These are phyloP conservation scores for Ptiloglossa arizonensis DNA, from an alignment of 1,140 invertebrate genomes.

Conservation along the genomic window DNA sequence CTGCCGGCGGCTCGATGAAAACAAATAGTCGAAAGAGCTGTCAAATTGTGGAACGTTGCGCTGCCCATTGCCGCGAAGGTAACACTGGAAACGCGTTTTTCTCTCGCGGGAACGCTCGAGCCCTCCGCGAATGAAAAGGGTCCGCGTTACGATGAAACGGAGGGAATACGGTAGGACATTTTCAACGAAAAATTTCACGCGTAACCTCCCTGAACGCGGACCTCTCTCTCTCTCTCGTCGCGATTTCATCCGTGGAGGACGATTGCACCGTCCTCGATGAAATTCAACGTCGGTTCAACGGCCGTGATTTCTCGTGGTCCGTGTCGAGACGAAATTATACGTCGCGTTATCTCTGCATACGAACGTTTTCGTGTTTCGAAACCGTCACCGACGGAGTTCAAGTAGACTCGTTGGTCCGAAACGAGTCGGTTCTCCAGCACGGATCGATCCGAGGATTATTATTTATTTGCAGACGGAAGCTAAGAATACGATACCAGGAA, in stretches of 20 bases:
- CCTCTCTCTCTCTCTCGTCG: no score
- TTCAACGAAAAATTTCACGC: conserved; percentile 10
- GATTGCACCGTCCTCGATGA: neutral
- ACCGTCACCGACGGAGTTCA: no score
- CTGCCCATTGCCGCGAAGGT: neutral
- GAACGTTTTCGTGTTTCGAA: no score
- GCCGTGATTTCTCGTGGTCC: neutral
- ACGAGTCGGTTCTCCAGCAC: no score
- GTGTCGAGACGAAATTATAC: neutral
- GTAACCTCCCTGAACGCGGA: no score
- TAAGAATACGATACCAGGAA: no score
- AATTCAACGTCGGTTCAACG: neutral
- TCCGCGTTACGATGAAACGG: no score
- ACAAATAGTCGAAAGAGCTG: conserved; percentile 20
- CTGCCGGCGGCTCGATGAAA: neutral
- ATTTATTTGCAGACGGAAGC: no score
- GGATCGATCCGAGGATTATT: no score
- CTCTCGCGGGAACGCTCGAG: neutral
- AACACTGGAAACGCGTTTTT: conserved; percentile 19
- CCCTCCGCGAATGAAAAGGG: conserved; percentile 15
- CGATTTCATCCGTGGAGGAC: no score
- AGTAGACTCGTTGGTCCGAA: no score
- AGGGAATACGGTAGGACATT: neutral
- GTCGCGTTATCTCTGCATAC: neutral
- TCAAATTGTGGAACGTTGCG: conserved; percentile 26